phyloP scores from a whole-genome alignment of 2,888 invertebrate species.

The Parasteatoda lunata region DNA sequence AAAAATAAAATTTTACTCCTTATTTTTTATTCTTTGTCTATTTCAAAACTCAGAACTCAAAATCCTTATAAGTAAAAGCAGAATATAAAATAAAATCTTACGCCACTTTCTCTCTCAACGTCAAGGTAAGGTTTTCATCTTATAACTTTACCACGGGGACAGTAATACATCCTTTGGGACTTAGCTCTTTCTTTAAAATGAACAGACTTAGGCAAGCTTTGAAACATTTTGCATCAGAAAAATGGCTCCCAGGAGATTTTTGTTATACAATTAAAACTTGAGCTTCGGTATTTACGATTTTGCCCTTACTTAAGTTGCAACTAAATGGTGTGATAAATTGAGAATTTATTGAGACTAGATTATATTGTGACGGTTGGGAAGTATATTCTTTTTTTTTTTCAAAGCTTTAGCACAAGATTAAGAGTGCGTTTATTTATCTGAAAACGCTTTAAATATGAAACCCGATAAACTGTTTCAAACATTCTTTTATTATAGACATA shows the following conservation, averaged over 20 bases:
- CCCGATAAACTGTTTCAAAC: too few relatives aligned
- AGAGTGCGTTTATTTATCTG: too few relatives aligned
- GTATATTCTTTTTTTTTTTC: too few relatives aligned
- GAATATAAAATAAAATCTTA: neutral
- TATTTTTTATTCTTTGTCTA: too few relatives aligned
- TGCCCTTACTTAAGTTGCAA: conserved; percentile 15
- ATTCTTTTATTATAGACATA: too few relatives aligned
- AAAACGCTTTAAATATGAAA: too few relatives aligned
- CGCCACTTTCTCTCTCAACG: conserved; percentile 13
- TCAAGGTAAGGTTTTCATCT: neutral
- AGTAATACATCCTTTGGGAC: conserved; percentile 37
- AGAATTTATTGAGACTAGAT: conserved; percentile 26
- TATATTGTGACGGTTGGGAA: neutral
- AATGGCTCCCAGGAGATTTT: conserved; percentile 21
- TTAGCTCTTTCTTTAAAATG: conserved; percentile 18
- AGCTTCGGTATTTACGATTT: conserved; percentile 28
- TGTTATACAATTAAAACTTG: conserved; percentile 38
- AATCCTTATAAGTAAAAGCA: too few relatives aligned
- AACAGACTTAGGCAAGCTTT: neutral
- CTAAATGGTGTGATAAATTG: conserved; percentile 41
- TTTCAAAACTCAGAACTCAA: too few relatives aligned
- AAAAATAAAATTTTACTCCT: too few relatives aligned
- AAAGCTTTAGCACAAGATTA: too few relatives aligned
- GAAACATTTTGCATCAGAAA: conserved; percentile 16
- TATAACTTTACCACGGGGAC: conserved; percentile 17